Evolutionary conservation across 2,888 invertebrate genomes (phyloP), one percentile per base, ranked within the genome.

Genomic region (Folsomia candida): DNA sequence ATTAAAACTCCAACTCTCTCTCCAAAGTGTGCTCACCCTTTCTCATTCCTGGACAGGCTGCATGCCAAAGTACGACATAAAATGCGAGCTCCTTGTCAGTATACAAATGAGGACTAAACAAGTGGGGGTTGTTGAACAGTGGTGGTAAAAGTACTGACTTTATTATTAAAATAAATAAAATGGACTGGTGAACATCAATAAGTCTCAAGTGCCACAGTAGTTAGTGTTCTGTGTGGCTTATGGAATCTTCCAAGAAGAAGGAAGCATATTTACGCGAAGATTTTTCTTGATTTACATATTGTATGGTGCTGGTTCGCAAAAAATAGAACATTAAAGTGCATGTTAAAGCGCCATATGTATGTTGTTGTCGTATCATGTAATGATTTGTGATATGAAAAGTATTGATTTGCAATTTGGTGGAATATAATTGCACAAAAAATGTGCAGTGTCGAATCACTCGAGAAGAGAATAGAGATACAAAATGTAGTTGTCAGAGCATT

Each of bases 321-420:
- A 37, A 37, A 37, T 4, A 37, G 37, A n/a, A n/a, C n/a, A n/a
- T n/a, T n/a, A n/a, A n/a, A n/a, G n/a, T n/a, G n/a, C n/a, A n/a
- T 37, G 14, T 37, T 37, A 37, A 4, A 14, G 37, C 37, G 37
- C 37, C 37, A 37, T 37, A 37, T 37, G 37, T 37, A 37, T 37
- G 37, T 9, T 14, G 37, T 4, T 37, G 37, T 37, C 14, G 37
- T 37, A 37, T 14, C 37, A 14, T 37, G 37, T 14, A 54, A 54
- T 14, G 54, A 54, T 54, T 54, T 54, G 54, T 54, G 54, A 14
- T 54, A 54, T 54, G 20, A 20, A 22, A 54, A n/a, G 4, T 54
- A 54, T 54, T 54, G 54, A 54, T 54, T 54, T 54, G 54, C 22
- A 54, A 54, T 54, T 54, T 54, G 54, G 6, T 6, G 20, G n/a